phyloP scores from a whole-genome alignment of 1,140 invertebrate genomes.

The Drosophila quadrilineata region DNA sequence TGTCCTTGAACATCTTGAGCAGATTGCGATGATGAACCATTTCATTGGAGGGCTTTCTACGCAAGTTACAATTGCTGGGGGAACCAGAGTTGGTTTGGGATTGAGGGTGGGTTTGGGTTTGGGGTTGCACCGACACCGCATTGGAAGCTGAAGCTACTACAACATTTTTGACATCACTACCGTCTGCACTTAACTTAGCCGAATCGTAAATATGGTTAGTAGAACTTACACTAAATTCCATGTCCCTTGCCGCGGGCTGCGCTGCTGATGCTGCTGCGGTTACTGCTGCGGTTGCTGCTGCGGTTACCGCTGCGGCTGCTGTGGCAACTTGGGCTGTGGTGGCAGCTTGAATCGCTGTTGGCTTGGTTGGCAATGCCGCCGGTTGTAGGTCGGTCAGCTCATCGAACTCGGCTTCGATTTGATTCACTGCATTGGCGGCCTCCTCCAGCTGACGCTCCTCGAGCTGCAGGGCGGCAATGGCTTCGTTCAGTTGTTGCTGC shows the following conservation, averaged over 20 bases:
- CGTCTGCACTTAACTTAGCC: conserved; percentile 55
- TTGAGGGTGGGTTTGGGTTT: conserved; percentile 21
- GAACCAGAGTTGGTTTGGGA: conserved; percentile 6
- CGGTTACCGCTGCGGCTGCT: conserved; percentile 18
- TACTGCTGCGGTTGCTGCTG: conserved; percentile 23
- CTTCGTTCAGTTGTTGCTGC: conserved; percentile 69
- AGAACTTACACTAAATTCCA: conserved; percentile 81
- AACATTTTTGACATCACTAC: conserved; percentile 38
- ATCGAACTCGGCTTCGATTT: conserved; percentile 76
- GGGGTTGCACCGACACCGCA: conserved; percentile 50
- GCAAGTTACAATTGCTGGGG: conserved; percentile 62
- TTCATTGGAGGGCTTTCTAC: conserved; percentile 78
- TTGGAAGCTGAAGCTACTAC: conserved; percentile 66
- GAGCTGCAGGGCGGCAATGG: conserved; percentile 66
- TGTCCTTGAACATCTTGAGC: conserved; percentile 77
- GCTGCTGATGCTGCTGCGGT: conserved; percentile 14
- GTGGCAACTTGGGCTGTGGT: conserved; percentile 5
- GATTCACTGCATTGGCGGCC: conserved; percentile 74
- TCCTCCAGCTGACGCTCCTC: conserved; percentile 75
- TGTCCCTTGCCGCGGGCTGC: conserved; percentile 52
- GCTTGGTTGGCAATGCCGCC: conserved; percentile 33
- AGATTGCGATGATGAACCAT: conserved; percentile 76
- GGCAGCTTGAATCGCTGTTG: conserved; percentile 12
- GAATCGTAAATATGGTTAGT: conserved; percentile 76
- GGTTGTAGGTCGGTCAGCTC: conserved; percentile 61